Base-by-base conservation (phyloP, 2,113 vertebrate genomes). In the Centrocercus urophasianus region DNA sequence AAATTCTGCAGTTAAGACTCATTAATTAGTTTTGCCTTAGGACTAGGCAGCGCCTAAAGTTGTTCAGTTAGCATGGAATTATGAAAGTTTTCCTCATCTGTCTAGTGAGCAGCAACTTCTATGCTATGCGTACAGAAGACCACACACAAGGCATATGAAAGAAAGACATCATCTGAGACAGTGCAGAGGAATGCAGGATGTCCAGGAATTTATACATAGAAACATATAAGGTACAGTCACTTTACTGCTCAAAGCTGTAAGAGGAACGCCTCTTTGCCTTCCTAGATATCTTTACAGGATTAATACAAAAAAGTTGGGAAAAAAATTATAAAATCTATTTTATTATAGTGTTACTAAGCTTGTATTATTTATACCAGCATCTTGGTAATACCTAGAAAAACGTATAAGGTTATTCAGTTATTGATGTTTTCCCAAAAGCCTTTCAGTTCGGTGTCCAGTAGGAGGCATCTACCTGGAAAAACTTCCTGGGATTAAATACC, bases 1-100 rank as follows among this genome's bases (percentile, higher is more conserved):
- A 96, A 91, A 88, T 90, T 90, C 69, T 86, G 57, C 73, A 65
- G 83, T 93, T 86, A 95, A 78, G 61, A 81, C 65, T 86, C 79
- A 86, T 90, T 91, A 86, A 78, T 78, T 90, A 6, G 0, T 4
- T 83, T 94, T 94, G 85, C 85, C 84, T 93, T 77, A 47, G 74
- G 85, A 87, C 67, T 76, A 88, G 80, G 67, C 30, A 88, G n/a
- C 7, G 9, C 79, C 91, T 71, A 24, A 86, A 85, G 40, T 93
- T 89, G n/a, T 60, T 83, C 30, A 6, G 42, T 74, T 60, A 18
- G 21, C 14, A 10, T 20, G 16, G 47, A 75, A 69, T 64, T 91
- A 59, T 27, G 28, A 4, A 92, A 93, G 75, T 91, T 89, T 82
- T 71, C 43, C 12, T 89, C 1, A 0, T 43, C 20, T 3, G 1